Conservation (phyloP, 1,140 invertebrate genomes). For the Ctenoplectra terminalis region DNA sequence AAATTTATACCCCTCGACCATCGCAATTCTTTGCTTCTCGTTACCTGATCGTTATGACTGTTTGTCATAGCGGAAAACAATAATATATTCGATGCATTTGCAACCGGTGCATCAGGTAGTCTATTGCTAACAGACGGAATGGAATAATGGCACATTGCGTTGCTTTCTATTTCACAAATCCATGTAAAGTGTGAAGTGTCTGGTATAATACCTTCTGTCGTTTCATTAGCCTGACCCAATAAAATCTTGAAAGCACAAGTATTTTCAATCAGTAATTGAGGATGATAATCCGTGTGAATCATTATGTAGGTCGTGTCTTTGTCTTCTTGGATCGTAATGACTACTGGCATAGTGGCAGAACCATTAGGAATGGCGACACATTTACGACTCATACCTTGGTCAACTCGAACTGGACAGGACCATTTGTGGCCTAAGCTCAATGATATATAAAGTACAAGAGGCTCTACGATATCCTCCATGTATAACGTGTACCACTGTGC, state of each 20-base stretch:
- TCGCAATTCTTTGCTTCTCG: conserved; percentile 60
- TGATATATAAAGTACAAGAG: conserved; percentile 77
- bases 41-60: conserved; percentile 53
- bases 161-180: conserved; percentile 77
- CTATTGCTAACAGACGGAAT: conserved; percentile 74
- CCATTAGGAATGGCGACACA: conserved; percentile 79
- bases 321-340: conserved; percentile 83
- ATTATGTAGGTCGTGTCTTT: conserved; percentile 85
- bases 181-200: conserved; percentile 78
- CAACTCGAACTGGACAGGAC: conserved; percentile 84
- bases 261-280: conserved; percentile 84
- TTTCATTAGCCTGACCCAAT: conserved; percentile 75
- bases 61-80: conserved; percentile 68
- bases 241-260: conserved; percentile 79
- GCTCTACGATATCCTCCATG: conserved; percentile 74
- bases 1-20: conserved; percentile 78
- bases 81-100: conserved; percentile 60
- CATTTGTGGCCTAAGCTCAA: conserved; percentile 78
- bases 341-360: conserved; percentile 78
- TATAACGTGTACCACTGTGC: conserved; percentile 81
- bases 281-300: conserved; percentile 84
- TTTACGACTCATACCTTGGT: conserved; percentile 80
- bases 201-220: conserved; percentile 64
- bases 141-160: conserved; percentile 74
- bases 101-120: conserved; percentile 75